phyloP scores from a whole-genome alignment of 1,140 invertebrate genomes.

The Lutraria rhynchaena region DNA sequence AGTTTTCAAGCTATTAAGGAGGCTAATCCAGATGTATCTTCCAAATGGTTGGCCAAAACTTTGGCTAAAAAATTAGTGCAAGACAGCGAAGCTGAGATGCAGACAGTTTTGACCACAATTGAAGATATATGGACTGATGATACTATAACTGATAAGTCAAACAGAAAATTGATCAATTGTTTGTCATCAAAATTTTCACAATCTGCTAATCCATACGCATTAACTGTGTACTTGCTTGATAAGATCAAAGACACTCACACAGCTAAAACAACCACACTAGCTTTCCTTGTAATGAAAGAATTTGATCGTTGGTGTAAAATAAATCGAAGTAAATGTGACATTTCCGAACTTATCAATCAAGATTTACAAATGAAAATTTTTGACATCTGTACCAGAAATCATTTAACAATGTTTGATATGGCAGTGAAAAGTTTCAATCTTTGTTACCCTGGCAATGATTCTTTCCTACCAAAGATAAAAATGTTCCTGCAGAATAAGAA shows the following conservation, averaged over 20 bases:
- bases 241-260: constrained; percentile 65
- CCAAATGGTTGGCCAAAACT: constrained; percentile 28
- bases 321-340: constrained; percentile 33
- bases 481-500: constrained; percentile 66
- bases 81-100: constrained; percentile 47
- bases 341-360: constrained; percentile 55
- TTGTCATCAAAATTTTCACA: constrained; percentile 52
- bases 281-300: constrained; percentile 72
- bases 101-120: constrained; percentile 32
- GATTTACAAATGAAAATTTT: constrained; percentile 68
- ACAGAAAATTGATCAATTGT: constrained; percentile 47
- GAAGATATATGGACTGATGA: constrained; percentile 60
- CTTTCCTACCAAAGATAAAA: constrained; percentile 68
- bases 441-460: constrained; percentile 69
- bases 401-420: constrained; percentile 72
- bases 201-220: constrained; percentile 67
- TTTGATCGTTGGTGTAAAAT: constrained; percentile 73
- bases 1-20: not conserved
- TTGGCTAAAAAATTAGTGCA: constrained; percentile 28
- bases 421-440: constrained; percentile 71
- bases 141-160: constrained; percentile 55
- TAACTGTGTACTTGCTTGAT: constrained; percentile 67
- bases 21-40: constrained; percentile 27
- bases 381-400: constrained; percentile 65
- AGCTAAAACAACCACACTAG: constrained; percentile 72